Percentiles rank a stretch among this genome's conserved stretches.
Conservation (phyloP, 1,140 invertebrate genomes). For the Meloidogyne hapla region DNA sequence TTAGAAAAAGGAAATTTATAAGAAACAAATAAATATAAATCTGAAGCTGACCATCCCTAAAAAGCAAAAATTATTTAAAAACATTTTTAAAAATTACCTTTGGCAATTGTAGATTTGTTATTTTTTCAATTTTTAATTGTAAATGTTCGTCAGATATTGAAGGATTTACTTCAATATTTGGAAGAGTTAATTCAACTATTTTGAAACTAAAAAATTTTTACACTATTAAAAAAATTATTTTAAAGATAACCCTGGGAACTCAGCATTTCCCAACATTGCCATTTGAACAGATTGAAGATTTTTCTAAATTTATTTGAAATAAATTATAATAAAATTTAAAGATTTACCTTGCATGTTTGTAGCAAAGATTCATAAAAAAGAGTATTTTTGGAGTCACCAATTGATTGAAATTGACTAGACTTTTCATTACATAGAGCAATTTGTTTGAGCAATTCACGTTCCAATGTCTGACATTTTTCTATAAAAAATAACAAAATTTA, state of each 20-base stretch:
- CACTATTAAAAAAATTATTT: not conserved
- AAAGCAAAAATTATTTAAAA: not conserved
- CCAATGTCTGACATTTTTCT: constrained; percentile 23
- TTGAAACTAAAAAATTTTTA: constrained; percentile 27
- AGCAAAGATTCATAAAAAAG: constrained; percentile 35
- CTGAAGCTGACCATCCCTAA: constrained; percentile 36
- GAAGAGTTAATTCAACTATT: constrained; percentile 30
- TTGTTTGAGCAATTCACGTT: constrained; percentile 32
- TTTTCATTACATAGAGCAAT: constrained; percentile 20
- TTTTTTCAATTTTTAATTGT: constrained; percentile 39
- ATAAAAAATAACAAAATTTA: not conserved
- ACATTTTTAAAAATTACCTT: constrained; percentile 20
- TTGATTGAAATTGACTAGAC: constrained; percentile 32
- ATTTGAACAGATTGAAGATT: constrained; percentile 16
- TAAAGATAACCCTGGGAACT: not conserved
- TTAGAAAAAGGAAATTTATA: constrained; percentile 52
- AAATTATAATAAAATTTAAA: not conserved
- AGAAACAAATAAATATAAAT: constrained; percentile 39
- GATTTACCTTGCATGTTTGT: constrained; percentile 11
- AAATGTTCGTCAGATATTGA: constrained; percentile 32
- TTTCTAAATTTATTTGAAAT: not conserved
- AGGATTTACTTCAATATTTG: constrained; percentile 35
- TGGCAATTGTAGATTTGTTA: constrained; percentile 41
- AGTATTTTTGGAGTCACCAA: constrained; percentile 28
- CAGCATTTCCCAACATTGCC: constrained; percentile 10